Base-by-base conservation (phyloP, 1,140 invertebrate species). In the Polypedilum pembai region DNA sequence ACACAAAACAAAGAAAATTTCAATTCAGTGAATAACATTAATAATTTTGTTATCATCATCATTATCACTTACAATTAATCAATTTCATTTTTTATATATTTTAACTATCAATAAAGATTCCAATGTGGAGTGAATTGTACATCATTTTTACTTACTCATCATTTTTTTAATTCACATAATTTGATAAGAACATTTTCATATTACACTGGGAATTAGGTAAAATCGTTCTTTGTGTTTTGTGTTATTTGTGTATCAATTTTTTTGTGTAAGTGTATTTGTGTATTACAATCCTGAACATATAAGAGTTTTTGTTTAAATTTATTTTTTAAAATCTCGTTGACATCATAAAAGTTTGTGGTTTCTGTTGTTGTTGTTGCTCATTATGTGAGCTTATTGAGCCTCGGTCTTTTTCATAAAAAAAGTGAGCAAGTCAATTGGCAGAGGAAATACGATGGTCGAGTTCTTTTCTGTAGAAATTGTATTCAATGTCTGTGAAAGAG, bases 401-500 rank as follows among this genome's bases (percentile, higher is more conserved):
- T 41, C 74, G 76, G 79, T 77, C 78, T 79, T 77, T 74, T 76
- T 75, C 41, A 74, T 63, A 12, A 76, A 74, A 74, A 77, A 78
- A 78, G 77, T 78, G 41, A 77, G 40, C 3, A 85, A 75, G 73
- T 98, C 95, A 79, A 98, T 91, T 12, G 95, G 95, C 76, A 98
- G 86, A 4, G 96, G 96, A 83, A 98, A 98, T 75, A 98, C 92
- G 77, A 98, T 98, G 12, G 95, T 98, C 0, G 95, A 96, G 81
- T 96, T 96, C 83, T 97, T 97, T 85, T 98, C 96, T 0, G 94
- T 92, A 41, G 95, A 94, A 79, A 98, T 96, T 0, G 93, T 92
- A 81, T 92, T 96, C 69, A 98, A 84, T 1, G 95, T 96, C 85
- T 98, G 90, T 21, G 80, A 73, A 81, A 79, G 40, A 79, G 75